Base-by-base conservation (phyloP, 2,113 vertebrate genomes). In the Kryptolebias marmoratus region DNA sequence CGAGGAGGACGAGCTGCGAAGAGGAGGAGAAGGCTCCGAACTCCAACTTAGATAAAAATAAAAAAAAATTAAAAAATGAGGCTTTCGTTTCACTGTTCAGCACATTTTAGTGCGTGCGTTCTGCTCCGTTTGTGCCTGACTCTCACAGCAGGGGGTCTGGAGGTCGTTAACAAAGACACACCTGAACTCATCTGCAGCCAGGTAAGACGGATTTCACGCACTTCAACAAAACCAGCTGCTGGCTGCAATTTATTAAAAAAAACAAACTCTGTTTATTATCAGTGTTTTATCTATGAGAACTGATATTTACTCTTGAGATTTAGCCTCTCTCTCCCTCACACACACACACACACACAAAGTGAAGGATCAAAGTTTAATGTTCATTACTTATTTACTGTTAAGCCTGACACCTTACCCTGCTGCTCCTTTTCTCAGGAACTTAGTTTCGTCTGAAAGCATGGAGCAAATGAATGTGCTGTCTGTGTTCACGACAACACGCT, bases 331-430 rank as follows among this genome's bases (percentile, higher is more conserved):
- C 50, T 27, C 12, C 3, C 2, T 2, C 18, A 30, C 16, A 44
- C 15, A 52, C 1, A n/a, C 1, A 14, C 36, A 36, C 12, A 57
- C 50, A 22, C 56, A 52, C 58, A 42, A 18, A 16, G 18, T 49
- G 14, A 52, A 13, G n/a, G 44, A 75, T 81, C 28, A 52, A 60
- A 77, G 69, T 83, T 84, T 78, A 76, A 78, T 75, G 75, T 9
- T 45, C 76, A 90, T 91, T 82, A 89, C 9, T 89, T 85, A 91
- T 91, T 87, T 68, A 91, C 67, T 15, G 2, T 14, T 10, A 57
- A 30, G 64, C 65, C 7, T 70, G 78, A 83, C 72, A 86, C 68
- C 61, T 70, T 79, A 85, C 72, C 36, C 75, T 79, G 18, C 64
- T 44, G 59, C 67, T 74, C 81, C n/a, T 14, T 44, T 84, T 79